Conservation (phyloP, 2,888 invertebrate species). For the Ypsolopha sequella region DNA sequence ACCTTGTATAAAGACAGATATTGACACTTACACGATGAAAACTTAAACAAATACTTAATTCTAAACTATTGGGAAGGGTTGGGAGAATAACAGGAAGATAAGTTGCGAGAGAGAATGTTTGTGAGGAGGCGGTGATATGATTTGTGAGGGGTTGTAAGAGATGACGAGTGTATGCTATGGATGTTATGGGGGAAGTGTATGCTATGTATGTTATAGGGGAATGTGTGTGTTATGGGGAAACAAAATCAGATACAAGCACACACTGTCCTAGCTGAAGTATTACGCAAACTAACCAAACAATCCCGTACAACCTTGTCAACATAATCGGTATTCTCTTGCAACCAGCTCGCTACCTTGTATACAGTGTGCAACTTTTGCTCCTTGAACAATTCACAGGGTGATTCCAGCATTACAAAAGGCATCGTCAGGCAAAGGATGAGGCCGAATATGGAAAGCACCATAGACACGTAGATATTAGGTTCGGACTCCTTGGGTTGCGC, state of each 20-base stretch:
- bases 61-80: too few species aligned
- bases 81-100: too few species aligned
- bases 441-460: constrained; percentile 26
- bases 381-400: constrained; percentile 25
- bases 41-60: too few species aligned
- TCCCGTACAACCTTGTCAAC: constrained; percentile 18
- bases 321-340: constrained; percentile 20
- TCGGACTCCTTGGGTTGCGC: neutral
- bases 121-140: too few species aligned
- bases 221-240: too few species aligned
- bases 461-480: constrained; percentile 24
- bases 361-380: constrained; percentile 12
- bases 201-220: too few species aligned
- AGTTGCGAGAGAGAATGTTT: too few species aligned
- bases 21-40: too few species aligned
- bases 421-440: constrained; percentile 27
- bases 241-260: neutral
- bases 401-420: constrained; percentile 24
- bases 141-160: too few species aligned
- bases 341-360: constrained; percentile 15
- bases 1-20: too few species aligned
- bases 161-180: too few species aligned
- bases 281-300: neutral
- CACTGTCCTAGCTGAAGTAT: neutral
- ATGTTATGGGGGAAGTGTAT: too few species aligned